phyloP scores from a whole-genome alignment of 2,888 invertebrate species.

The Eupithecia inturbata region DNA sequence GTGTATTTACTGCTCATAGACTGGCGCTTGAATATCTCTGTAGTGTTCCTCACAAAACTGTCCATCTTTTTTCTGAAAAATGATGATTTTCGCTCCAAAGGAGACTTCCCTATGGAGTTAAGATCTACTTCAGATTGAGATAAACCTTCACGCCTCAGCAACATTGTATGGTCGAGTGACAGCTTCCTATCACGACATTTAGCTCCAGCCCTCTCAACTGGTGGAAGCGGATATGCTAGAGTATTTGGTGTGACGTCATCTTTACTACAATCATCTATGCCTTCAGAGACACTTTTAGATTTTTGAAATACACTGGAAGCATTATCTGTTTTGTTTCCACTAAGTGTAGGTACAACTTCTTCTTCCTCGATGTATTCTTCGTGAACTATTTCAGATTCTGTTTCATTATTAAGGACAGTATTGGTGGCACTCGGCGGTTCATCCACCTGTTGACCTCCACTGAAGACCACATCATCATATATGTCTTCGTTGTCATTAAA shows the following conservation, averaged over 20 bases:
- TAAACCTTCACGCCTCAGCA: conserved; percentile 64
- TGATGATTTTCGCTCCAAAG: conserved; percentile 75
- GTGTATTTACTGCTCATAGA: conserved; percentile 53
- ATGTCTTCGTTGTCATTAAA: conserved; percentile 66
- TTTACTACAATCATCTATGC: conserved; percentile 41
- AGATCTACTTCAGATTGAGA: conserved; percentile 77
- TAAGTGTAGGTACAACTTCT: conserved; percentile 17
- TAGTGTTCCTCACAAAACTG: conserved; percentile 75
- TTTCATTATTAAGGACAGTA: conserved; percentile 49
- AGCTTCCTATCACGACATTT: conserved; percentile 66
- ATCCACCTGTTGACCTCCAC: conserved; percentile 37
- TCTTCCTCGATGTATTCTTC: neutral
- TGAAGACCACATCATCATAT: conserved; percentile 51
- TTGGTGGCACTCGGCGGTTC: conserved; percentile 64
- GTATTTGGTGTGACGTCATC: conserved; percentile 35
- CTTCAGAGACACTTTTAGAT: conserved; percentile 49
- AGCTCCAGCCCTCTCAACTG: conserved; percentile 42
- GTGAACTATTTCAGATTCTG: conserved; percentile 5
- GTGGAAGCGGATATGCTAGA: conserved; percentile 27
- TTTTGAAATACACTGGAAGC: conserved; percentile 39
- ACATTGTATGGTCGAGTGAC: conserved; percentile 72
- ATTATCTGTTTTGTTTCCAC: conserved; percentile 26
- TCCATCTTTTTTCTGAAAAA: conserved; percentile 79
- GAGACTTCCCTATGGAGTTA: conserved; percentile 73
- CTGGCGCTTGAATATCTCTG: conserved; percentile 73